Evolutionary conservation across 2,888 invertebrate species (phyloP).

Genomic region (Malthinus flaveolus): DNA sequence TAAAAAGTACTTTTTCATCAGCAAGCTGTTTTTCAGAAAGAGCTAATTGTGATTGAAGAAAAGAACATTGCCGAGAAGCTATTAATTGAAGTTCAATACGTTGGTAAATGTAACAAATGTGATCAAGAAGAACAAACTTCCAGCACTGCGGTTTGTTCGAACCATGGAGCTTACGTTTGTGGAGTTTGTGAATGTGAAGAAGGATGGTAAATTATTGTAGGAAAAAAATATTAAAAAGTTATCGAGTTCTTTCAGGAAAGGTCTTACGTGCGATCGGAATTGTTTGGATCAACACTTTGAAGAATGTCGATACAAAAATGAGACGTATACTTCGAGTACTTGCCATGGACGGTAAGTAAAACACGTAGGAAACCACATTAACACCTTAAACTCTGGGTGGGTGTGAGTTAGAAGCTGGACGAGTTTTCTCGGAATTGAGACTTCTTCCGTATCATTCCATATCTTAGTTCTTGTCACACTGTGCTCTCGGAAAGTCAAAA

Average conservation of each 20-base stretch:
- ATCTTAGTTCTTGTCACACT: too few species aligned
- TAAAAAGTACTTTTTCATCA: too few species aligned
- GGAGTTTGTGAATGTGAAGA: conserved; percentile 35
- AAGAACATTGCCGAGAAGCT: conserved; percentile 73
- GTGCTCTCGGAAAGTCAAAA: too few species aligned
- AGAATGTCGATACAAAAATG: conserved; percentile 35
- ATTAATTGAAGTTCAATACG: conserved; percentile 66
- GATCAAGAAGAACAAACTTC: conserved; percentile 70
- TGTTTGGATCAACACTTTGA: conserved; percentile 55
- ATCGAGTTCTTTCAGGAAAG: conserved; percentile 54
- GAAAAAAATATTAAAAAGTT: conserved; percentile 6
- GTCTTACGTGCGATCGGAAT: conserved; percentile 56
- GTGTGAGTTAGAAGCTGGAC: too few species aligned
- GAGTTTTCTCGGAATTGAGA: too few species aligned
- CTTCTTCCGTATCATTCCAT: too few species aligned
- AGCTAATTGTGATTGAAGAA: conserved; percentile 71
- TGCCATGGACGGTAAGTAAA: conserved; percentile 35
- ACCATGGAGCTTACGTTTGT: conserved; percentile 60
- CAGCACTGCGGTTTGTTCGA: conserved; percentile 47
- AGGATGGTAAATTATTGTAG: conserved; percentile 34
- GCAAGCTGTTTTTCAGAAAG: too few species aligned
- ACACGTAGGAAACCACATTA: too few species aligned
- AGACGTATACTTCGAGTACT: conserved; percentile 36
- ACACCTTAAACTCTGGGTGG: too few species aligned
- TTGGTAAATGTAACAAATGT: conserved; percentile 51